phyloP scores from a whole-genome alignment of 2,888 invertebrate genomes.

The Perizoma flavofasciatum region DNA sequence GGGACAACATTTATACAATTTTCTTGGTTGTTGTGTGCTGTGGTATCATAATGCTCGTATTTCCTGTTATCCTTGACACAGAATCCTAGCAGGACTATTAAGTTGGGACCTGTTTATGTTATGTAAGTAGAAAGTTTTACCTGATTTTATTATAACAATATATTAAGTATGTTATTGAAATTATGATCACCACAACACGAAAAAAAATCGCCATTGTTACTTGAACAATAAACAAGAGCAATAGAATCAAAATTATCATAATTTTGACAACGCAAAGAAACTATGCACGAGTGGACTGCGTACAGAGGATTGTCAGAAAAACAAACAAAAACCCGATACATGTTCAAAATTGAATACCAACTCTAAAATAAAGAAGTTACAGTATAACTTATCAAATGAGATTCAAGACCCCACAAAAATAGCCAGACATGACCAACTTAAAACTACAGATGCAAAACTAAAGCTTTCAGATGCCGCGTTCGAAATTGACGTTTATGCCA shows the following conservation, averaged over 20 bases:
- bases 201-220: slow-evolving; percentile 10
- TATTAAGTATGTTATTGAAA: too few species aligned
- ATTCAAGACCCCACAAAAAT: slow-evolving; percentile 57
- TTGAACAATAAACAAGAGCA: slow-evolving; percentile 20
- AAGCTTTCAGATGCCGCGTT: slow-evolving; percentile 19
- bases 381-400: slow-evolving; percentile 32
- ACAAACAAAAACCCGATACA: slow-evolving; percentile 21
- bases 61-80: too few species aligned
- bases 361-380: slow-evolving; percentile 21
- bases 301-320: slow-evolving; percentile 34
- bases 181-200: too few species aligned
- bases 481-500: slow-evolving; percentile 38
- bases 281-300: slow-evolving; percentile 23
- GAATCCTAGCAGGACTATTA: too few species aligned
- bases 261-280: slow-evolving; percentile 26
- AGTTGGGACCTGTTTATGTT: too few species aligned
- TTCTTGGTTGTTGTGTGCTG: too few species aligned
- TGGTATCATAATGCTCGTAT: too few species aligned
- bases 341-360: slow-evolving; percentile 27
- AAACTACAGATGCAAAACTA: slow-evolving; percentile 27
- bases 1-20: too few species aligned
- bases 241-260: slow-evolving; percentile 21
- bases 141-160: too few species aligned
- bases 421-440: slow-evolving; percentile 41
- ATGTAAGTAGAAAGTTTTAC: too few species aligned